phyloP scores from a whole-genome alignment of 2,113 vertebrate species.

The rabbit (Oryctolagus cuniculus) region DNA sequence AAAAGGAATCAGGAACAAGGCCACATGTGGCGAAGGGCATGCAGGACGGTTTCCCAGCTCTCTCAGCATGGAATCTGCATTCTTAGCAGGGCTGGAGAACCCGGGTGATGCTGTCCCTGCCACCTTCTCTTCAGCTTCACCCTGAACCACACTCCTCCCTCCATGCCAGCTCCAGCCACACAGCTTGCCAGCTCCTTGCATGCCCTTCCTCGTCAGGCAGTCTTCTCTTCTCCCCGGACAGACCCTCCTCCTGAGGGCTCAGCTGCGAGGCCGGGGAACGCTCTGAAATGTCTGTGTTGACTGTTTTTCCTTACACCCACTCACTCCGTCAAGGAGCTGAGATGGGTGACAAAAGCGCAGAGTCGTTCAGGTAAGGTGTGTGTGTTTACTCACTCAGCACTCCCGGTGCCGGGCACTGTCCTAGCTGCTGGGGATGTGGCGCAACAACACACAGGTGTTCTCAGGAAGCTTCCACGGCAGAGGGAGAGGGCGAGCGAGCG shows the following conservation, averaged over 20 bases:
- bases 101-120: no score
- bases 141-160: background rate
- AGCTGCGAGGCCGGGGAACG: background rate
- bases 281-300: background rate
- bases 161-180: background rate
- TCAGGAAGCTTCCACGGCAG: background rate
- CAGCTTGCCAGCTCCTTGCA: background rate
- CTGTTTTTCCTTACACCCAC: background rate
- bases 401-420: background rate
- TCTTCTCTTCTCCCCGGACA: background rate
- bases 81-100: no score
- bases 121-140: background rate
- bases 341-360: background rate
- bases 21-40: background rate
- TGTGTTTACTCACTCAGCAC: background rate
- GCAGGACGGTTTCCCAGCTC: background rate
- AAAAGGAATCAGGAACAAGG: no score
- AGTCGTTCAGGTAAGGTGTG: background rate
- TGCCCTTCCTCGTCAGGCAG: background rate
- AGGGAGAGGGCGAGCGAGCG: background rate
- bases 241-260: background rate
- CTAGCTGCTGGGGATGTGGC: background rate
- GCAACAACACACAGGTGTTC: background rate
- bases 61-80: background rate
- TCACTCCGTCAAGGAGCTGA: background rate